A percentile compares a stretch with the other conserved stretches of the same genome.
phyloP scores from a whole-genome alignment of 2,888 invertebrate genomes.

The Operophtera brumata region DNA sequence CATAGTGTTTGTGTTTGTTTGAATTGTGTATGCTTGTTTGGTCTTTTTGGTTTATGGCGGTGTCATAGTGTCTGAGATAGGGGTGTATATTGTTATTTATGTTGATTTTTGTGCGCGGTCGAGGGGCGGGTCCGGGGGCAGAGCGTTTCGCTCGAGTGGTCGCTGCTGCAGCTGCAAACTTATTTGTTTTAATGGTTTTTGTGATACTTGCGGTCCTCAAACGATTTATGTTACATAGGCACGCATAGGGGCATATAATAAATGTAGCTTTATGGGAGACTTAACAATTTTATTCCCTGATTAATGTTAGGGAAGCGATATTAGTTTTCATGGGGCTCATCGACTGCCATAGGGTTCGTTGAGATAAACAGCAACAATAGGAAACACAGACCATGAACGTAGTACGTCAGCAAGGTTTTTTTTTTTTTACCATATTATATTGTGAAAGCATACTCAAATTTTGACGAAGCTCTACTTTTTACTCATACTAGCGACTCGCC shows the following conservation, averaged over 20 bases:
- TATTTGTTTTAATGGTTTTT: conserved; percentile 75
- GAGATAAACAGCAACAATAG: not conserved
- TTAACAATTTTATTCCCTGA: conserved; percentile 21
- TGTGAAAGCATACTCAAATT: no score
- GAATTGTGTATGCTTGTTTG: conserved; percentile 31
- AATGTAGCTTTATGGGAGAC: conserved; percentile 56
- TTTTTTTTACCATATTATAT: no score
- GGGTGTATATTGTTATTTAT: conserved; percentile 81
- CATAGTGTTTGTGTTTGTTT: conserved; percentile 34
- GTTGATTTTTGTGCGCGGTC: conserved; percentile 76
- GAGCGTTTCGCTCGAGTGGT: conserved; percentile 69
- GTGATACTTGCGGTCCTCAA: conserved; percentile 65
- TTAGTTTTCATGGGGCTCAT: conserved; percentile 5
- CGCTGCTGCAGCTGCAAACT: conserved; percentile 67
- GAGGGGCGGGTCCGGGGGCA: conserved; percentile 72
- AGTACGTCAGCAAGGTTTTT: no score
- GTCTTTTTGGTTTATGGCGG: conserved; percentile 35
- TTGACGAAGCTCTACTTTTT: no score
- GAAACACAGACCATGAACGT: no score
- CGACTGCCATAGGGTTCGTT: not conserved
- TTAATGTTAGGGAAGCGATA: conserved; percentile 6
- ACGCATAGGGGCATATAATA: conserved; percentile 47
- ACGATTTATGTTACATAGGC: conserved; percentile 57
- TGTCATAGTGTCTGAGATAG: conserved; percentile 75
- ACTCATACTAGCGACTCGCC: no score